These are phyloP conservation scores for Hemiprocne comata DNA, from an alignment of 2,113 vertebrate species.

Conservation along the genomic window DNA sequence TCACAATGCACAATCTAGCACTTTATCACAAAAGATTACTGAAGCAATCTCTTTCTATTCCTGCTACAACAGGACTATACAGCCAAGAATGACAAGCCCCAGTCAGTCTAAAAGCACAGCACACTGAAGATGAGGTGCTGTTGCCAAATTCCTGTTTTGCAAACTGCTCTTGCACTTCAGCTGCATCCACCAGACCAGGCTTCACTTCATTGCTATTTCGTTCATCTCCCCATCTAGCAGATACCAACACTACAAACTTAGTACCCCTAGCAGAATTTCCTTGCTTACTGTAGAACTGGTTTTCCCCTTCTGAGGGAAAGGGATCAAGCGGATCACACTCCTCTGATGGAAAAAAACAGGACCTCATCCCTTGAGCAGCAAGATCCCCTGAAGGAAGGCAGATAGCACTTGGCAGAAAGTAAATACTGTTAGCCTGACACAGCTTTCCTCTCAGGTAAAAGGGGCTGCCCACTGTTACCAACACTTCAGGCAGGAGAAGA, in stretches of 20 bases:
- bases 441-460: accelerated
- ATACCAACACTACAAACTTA: neutral
- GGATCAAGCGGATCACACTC: neutral
- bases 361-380: neutral
- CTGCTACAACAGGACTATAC: neutral
- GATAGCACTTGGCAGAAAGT: accelerated
- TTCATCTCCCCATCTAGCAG: neutral
- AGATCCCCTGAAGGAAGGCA: neutral
- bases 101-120: neutral
- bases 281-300: neutral
- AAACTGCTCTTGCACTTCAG: neutral
- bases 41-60: neutral
- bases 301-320: too few relatives aligned
- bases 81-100: neutral
- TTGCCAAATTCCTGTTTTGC: neutral
- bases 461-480: neutral
- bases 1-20: neutral
- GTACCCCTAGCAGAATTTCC: neutral
- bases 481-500: accelerated
- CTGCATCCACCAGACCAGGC: neutral
- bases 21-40: neutral
- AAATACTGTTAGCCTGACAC: accelerated
- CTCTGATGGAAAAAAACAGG: neutral
- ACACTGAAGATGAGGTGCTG: neutral
- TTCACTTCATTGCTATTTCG: neutral